Conservation (phyloP, 2,797 vertebrate genomes). For the Botia almorhae region DNA sequence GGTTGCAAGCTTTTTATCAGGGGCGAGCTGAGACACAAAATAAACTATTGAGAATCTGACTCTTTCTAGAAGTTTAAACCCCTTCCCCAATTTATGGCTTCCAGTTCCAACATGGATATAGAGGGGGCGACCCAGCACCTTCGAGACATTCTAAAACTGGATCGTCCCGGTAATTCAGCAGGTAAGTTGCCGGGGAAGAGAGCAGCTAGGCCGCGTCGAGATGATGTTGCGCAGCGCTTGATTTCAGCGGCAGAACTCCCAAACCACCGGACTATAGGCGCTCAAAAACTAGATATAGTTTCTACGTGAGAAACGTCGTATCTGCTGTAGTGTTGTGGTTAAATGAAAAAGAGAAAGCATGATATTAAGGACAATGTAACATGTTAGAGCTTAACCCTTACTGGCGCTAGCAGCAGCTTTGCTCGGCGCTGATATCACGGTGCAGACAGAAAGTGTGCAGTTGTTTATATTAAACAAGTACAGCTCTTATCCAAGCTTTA, state of each 20-base stretch:
- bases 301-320: neutral
- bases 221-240: constrained; percentile 26
- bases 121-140: constrained; percentile 95
- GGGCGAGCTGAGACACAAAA: constrained; percentile 62
- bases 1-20: constrained; percentile 73
- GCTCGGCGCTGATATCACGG: neutral
- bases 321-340: neutral
- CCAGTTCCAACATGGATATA: constrained; percentile 87
- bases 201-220: constrained; percentile 53
- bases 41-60: constrained; percentile 58
- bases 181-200: constrained; percentile 73
- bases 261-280: neutral
- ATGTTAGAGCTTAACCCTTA: constrained; percentile 29
- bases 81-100: constrained; percentile 82
- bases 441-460: neutral
- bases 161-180: constrained; percentile 79
- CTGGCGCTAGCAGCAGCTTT: constrained; percentile 10
- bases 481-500: neutral
- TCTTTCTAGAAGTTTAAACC: constrained; percentile 18
- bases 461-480: neutral
- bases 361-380: constrained; percentile 25
- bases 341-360: neutral
- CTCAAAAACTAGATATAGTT: neutral
- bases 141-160: constrained; percentile 93
- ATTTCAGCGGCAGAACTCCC: neutral